Percentiles rank a stretch among this genome's conserved stretches.
Evolutionary conservation across 2,888 invertebrate species (phyloP).

Genomic region (Nephrotoma guestfalica): DNA sequence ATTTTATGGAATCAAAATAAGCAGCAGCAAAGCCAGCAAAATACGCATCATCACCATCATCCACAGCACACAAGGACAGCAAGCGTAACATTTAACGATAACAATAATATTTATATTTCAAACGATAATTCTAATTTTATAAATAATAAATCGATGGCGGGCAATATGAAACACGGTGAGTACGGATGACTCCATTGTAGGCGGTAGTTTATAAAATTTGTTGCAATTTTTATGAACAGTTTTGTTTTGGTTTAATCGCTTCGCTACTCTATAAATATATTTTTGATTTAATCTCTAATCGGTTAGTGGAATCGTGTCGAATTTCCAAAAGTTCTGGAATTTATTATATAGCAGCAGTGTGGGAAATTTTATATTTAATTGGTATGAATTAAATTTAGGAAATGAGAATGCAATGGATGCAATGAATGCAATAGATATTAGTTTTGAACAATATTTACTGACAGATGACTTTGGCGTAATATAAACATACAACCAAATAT

Average conservation of each 20-base stretch:
- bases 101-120: slow-evolving; percentile 20
- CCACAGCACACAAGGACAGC: slow-evolving; percentile 10
- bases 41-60: slow-evolving; percentile 21
- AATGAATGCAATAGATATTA: no score
- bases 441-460: no score
- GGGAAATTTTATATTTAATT: no score
- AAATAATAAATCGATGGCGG: slow-evolving; percentile 28
- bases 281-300: neutral
- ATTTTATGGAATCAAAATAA: slow-evolving; percentile 7
- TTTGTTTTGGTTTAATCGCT: neutral
- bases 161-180: slow-evolving; percentile 34
- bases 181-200: neutral
- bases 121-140: slow-evolving; percentile 7
- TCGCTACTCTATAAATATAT: slow-evolving; percentile 8
- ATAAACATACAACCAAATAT: no score
- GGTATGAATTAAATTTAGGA: no score
- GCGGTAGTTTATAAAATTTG: neutral
- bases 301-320: no score
- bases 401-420: no score
- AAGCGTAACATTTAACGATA: slow-evolving; percentile 29
- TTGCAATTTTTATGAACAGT: neutral
- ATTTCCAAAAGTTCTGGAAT: no score
- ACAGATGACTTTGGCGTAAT: no score
- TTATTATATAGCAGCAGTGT: no score
- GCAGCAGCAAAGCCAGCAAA: slow-evolving; percentile 17